phyloP scores from a whole-genome alignment of 35 echinoderm and acorn worm species.

The Acanthaster planci region DNA sequence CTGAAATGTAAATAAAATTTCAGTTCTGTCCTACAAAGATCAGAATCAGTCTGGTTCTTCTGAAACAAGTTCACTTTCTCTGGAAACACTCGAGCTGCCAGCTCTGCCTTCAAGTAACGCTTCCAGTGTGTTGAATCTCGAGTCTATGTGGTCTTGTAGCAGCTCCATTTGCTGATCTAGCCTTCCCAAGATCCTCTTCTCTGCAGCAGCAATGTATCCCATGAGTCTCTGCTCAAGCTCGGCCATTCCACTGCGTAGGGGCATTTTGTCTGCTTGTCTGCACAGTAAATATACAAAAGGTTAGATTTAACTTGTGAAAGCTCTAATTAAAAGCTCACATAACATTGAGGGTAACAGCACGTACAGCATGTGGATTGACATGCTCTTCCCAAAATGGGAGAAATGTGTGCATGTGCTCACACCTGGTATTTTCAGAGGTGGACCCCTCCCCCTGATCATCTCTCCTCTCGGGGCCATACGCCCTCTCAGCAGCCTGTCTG shows the following conservation, averaged over 20 bases:
- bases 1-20: neutral
- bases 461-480: neutral
- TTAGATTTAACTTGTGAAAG: too few species aligned
- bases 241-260: neutral
- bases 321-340: too few species aligned
- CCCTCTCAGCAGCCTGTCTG: neutral
- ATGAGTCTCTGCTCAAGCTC: slow-evolving; percentile 34
- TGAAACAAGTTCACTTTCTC: neutral
- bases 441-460: neutral
- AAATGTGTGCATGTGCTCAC: neutral
- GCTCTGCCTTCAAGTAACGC: neutral
- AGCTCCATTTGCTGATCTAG: slow-evolving; percentile 54
- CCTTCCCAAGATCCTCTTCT: slow-evolving; percentile 73
- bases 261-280: slow-evolving; percentile 25
- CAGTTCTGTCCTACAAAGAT: neutral
- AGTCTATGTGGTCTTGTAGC: slow-evolving; percentile 48
- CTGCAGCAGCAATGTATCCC: slow-evolving; percentile 40
- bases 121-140: slow-evolving; percentile 59
- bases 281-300: neutral
- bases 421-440: neutral
- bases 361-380: too few species aligned
- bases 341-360: too few species aligned
- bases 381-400: too few species aligned
- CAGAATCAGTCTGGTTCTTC: slow-evolving; percentile 7
- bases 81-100: neutral